Evolutionary conservation across 2,888 invertebrate species (phyloP), one percentile per base, ranked within the genome.

Genomic region (Elaeidobius kamerunicus): DNA sequence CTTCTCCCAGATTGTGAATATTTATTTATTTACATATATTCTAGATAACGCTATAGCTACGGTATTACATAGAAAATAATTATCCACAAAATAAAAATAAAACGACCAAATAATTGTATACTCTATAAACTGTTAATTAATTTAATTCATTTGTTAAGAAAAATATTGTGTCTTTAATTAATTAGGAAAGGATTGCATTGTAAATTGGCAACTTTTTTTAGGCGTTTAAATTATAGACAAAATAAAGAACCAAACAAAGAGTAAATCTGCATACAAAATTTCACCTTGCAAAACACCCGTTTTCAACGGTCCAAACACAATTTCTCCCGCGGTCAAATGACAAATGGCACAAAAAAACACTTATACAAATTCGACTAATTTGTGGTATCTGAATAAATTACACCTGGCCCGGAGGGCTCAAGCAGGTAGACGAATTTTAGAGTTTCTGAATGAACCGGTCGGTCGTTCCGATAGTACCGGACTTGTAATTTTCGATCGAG

Each of bases 281-380:
- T n/a, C n/a, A n/a, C n/a, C n/a, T n/a, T n/a, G n/a, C n/a, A n/a
- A n/a, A n/a, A n/a, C n/a, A n/a, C n/a, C n/a, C n/a, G n/a, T n/a
- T n/a, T n/a, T n/a, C 9, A 23, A 9, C 5, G 4, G 9, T 23
- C 9, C 23, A 28, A 32, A 16, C 18, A 44, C 28, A 44, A 41
- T 45, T 20, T 19, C 16, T 44, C 39, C 32, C 40, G 19, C 44
- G 44, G 45, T 34, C 44, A 52, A 49, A 51, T 45, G 45, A 52
- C 47, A 42, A 54, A 48, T 28, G 42, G 36, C 34, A 34, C 19
- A 35, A 52, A 43, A 32, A 50, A 57, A 56, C 56, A 57, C 54
- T 59, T 59, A 52, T 46, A 57, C 59, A 57, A 60, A 62, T 58
- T 61, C 57, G 52, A 57, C 60, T 60, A 60, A 62, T 62, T 62